A percentile compares a stretch with the other conserved stretches of the same genome.
phyloP scores from a whole-genome alignment of 2,797 vertebrate species.

The Eospalax fontanierii region DNA sequence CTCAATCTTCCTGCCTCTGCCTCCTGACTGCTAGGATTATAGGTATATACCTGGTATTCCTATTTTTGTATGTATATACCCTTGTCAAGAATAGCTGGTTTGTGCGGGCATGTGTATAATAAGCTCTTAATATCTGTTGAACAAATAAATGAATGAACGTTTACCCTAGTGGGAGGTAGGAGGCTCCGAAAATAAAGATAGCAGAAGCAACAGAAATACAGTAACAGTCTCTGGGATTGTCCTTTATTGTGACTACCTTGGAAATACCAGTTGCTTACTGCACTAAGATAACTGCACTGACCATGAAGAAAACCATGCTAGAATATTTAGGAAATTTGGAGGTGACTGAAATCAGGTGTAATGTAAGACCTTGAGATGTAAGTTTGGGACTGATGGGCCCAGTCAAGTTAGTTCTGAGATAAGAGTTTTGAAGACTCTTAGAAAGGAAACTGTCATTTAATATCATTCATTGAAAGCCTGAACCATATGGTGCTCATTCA shows the following conservation, averaged over 20 bases:
- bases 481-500: not conserved
- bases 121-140: not conserved
- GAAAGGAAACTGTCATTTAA: slow-evolving; percentile 35
- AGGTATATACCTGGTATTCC: not conserved
- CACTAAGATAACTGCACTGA: not conserved
- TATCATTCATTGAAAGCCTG: not conserved
- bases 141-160: not conserved
- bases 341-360: not conserved
- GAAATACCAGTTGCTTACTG: not conserved
- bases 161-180: not conserved
- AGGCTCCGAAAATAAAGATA: not conserved
- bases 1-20: not conserved
- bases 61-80: not conserved
- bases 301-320: not conserved
- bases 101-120: not conserved
- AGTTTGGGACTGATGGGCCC: not conserved
- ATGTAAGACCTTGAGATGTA: not conserved
- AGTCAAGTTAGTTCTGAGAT: not conserved
- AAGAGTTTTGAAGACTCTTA: not conserved
- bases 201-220: slow-evolving; percentile 45
- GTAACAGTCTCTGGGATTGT: not conserved
- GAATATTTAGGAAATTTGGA: not conserved
- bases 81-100: not conserved
- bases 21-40: not conserved
- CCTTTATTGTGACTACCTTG: not conserved